phyloP scores from a whole-genome alignment of 2,797 vertebrate genomes.

The Nannoperca australis region DNA sequence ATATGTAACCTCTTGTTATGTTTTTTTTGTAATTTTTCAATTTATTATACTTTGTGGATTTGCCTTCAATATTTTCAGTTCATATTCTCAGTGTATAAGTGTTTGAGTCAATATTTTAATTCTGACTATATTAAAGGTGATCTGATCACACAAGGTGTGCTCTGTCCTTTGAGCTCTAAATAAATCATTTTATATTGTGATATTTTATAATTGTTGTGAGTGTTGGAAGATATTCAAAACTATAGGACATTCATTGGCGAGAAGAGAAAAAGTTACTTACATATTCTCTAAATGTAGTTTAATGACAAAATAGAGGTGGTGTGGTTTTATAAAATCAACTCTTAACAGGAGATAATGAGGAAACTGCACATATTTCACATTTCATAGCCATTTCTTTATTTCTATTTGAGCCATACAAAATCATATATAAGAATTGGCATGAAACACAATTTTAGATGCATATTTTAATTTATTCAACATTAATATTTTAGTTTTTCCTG shows the following conservation, averaged over 20 bases:
- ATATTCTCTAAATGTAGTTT: neutral
- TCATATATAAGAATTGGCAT: too few relatives aligned
- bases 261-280: neutral
- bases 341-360: neutral
- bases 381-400: neutral
- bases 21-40: conserved; percentile 56
- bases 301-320: neutral
- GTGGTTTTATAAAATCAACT: neutral
- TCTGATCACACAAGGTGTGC: conserved; percentile 45
- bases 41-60: conserved; percentile 61
- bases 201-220: neutral
- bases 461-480: neutral
- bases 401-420: neutral
- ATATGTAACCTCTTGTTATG: conserved; percentile 57
- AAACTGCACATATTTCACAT: neutral
- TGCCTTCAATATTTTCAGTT: conserved; percentile 58
- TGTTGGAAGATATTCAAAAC: neutral
- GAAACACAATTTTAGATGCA: neutral
- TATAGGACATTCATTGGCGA: neutral
- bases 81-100: conserved; percentile 63
- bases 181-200: neutral
- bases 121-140: conserved; percentile 80
- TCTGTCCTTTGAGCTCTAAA: neutral
- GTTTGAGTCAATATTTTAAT: conserved; percentile 67
- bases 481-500: neutral